These are phyloP conservation scores for Campodea augens DNA, from an alignment of 1,140 invertebrate species.

Conservation along the genomic window DNA sequence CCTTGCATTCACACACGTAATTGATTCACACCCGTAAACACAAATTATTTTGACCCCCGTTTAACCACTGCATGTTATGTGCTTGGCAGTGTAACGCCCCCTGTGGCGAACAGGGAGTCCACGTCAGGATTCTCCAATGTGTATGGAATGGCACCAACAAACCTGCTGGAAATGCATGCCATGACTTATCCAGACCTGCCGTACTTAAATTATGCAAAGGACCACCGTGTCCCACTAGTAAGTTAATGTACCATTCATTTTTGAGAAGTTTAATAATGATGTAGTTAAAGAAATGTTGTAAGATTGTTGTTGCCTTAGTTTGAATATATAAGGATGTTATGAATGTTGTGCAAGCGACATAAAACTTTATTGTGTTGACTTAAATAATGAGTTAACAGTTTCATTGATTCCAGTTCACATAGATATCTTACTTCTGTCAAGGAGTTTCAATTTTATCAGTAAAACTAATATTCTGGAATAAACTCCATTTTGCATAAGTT, in stretches of 20 bases:
- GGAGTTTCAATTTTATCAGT: too few species aligned
- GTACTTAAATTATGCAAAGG: conserved; percentile 57
- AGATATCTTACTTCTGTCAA: conserved; percentile 4
- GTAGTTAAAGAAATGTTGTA: too few species aligned
- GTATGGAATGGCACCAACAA: conserved; percentile 67
- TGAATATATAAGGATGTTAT: too few species aligned
- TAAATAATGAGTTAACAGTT: not conserved
- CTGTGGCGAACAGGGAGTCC: conserved; percentile 49
- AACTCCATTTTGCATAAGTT: too few species aligned
- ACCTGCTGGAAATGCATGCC: conserved; percentile 60
- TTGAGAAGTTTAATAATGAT: not conserved
- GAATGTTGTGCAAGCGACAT: too few species aligned
- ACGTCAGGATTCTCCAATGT: conserved; percentile 66
- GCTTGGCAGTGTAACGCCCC: conserved; percentile 62
- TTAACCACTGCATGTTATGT: too few species aligned
- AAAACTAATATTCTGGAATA: too few species aligned
- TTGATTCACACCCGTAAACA: too few species aligned
- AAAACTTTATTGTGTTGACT: not conserved
- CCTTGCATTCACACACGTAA: too few species aligned
- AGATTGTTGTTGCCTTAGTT: too few species aligned
- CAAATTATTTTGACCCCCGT: too few species aligned
- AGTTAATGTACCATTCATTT: conserved; percentile 10
- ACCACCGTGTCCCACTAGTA: conserved; percentile 34
- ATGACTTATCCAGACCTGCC: conserved; percentile 43
- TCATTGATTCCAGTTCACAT: not conserved